These are phyloP conservation scores for Agelas oroides DNA, from an alignment of 37 sponge, comb jelly and placozoan genomes.

Conservation along the genomic window DNA sequence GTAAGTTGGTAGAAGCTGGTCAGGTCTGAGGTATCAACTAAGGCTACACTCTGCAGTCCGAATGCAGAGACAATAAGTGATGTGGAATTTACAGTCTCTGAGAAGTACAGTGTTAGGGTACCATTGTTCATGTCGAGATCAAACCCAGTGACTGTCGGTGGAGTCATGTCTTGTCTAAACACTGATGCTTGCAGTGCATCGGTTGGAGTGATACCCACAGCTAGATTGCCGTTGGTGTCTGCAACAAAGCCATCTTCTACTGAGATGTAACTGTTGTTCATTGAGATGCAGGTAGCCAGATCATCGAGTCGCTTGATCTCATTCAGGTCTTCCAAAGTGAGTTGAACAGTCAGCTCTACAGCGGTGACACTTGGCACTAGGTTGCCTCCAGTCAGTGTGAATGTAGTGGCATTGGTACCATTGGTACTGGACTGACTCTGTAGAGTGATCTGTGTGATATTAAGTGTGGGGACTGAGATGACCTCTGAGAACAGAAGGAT, in stretches of 20 bases:
- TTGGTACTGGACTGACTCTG: constrained; percentile 47
- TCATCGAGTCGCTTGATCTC: constrained; percentile 69
- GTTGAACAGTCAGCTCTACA: constrained; percentile 28
- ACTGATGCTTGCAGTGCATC: constrained; percentile 56
- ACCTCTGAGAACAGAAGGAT: constrained; percentile 81
- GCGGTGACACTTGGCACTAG: constrained; percentile 31
- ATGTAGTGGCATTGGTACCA: constrained; percentile 31
- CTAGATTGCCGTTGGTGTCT: constrained; percentile 71
- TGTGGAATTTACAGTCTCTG: constrained; percentile 83
- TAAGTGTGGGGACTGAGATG: constrained; percentile 62
- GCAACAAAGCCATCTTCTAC: constrained; percentile 62
- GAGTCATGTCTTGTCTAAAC: constrained; percentile 66
- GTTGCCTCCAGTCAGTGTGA: constrained; percentile 78
- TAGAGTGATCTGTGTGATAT: constrained; percentile 74
- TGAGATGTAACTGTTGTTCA: constrained; percentile 67
- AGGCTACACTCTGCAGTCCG: constrained; percentile 44
- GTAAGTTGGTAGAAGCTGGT: constrained; percentile 52
- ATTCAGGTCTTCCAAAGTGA: constrained; percentile 74
- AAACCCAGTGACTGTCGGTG: constrained; percentile 56
- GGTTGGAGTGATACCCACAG: constrained; percentile 27
- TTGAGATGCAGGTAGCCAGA: constrained; percentile 54
- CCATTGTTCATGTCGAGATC: constrained; percentile 77
- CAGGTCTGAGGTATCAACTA: neutral
- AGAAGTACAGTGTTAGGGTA: constrained; percentile 66
- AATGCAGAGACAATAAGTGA: constrained; percentile 68